phyloP scores from a whole-genome alignment of 2,797 vertebrate species.

The Todus mexicanus region DNA sequence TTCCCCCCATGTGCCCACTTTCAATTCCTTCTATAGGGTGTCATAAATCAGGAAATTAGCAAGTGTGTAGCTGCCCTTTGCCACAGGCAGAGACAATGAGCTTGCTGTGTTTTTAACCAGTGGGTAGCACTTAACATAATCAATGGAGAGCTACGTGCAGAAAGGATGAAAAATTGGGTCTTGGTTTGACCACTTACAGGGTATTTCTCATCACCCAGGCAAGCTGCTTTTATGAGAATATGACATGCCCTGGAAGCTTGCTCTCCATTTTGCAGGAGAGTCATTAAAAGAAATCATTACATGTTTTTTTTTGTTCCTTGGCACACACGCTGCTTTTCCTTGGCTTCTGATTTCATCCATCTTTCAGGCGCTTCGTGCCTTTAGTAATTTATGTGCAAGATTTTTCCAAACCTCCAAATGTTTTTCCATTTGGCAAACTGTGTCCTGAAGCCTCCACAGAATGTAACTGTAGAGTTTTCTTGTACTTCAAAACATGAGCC shows the following conservation, averaged over 20 bases:
- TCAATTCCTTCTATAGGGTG: constrained; percentile 59
- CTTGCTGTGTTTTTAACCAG: constrained; percentile 71
- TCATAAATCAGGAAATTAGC: constrained; percentile 79
- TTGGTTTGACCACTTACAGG: constrained; percentile 51
- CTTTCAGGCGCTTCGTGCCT: constrained; percentile 79
- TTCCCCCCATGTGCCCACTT: neutral
- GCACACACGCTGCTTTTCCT: constrained; percentile 77
- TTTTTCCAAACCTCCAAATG: constrained; percentile 84
- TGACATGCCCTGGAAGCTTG: constrained; percentile 63
- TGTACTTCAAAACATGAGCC: constrained; percentile 67
- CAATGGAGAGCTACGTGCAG: constrained; percentile 60
- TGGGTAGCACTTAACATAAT: constrained; percentile 70
- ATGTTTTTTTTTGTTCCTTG: constrained; percentile 70
- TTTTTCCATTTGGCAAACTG: constrained; percentile 83
- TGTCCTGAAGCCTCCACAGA: constrained; percentile 70
- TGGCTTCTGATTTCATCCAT: constrained; percentile 80
- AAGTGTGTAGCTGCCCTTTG: constrained; percentile 71
- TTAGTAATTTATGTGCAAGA: constrained; percentile 84
- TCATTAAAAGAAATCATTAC: constrained; percentile 78
- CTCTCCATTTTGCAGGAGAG: constrained; percentile 70
- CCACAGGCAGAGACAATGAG: constrained; percentile 70
- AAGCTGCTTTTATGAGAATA: constrained; percentile 70
- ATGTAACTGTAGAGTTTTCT: constrained; percentile 74
- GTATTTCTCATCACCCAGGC: constrained; percentile 64
- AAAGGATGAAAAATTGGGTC: constrained; percentile 70